Evolutionary conservation across 2,888 invertebrate species (phyloP).

Genomic region (Drosophila prolongata): DNA sequence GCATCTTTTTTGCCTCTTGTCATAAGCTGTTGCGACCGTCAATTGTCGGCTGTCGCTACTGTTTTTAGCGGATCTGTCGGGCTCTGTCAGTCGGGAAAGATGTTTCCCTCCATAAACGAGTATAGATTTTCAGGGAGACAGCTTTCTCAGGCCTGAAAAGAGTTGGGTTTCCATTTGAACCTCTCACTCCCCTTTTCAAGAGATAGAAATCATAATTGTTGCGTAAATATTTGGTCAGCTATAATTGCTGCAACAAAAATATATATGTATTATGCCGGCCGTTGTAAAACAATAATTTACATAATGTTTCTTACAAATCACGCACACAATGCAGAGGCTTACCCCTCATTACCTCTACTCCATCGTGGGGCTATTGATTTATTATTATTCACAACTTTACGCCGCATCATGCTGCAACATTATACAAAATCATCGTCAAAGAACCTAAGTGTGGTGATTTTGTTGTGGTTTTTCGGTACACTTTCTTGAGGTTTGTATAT

Average conservation of each 20-base stretch:
- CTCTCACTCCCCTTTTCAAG: constrained; percentile 13
- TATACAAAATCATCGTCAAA: constrained; percentile 63
- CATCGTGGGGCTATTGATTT: constrained; percentile 64
- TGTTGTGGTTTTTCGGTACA: constrained; percentile 47
- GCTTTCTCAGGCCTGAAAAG: constrained; percentile 6
- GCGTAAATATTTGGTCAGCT: constrained; percentile 78
- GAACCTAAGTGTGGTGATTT: constrained; percentile 20
- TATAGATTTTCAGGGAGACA: neutral
- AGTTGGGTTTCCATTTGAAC: constrained; percentile 16
- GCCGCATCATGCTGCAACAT: constrained; percentile 72
- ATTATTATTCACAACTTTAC: constrained; percentile 59
- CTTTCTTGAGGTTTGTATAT: constrained; percentile 6
- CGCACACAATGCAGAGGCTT: constrained; percentile 49
- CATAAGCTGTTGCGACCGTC: constrained; percentile 60
- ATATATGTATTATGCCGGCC: constrained; percentile 39
- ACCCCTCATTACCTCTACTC: constrained; percentile 4
- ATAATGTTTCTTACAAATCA: constrained; percentile 74
- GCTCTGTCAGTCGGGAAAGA: constrained; percentile 22
- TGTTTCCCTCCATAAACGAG: constrained; percentile 5
- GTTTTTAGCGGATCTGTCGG: constrained; percentile 23
- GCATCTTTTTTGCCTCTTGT: constrained; percentile 52
- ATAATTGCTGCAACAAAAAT: constrained; percentile 75
- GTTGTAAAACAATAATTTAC: constrained; percentile 74
- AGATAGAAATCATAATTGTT: constrained; percentile 76
- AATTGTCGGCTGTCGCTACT: constrained; percentile 53